Base-by-base conservation (phyloP, 2,797 vertebrate genomes). In the Buceros bicornis region DNA sequence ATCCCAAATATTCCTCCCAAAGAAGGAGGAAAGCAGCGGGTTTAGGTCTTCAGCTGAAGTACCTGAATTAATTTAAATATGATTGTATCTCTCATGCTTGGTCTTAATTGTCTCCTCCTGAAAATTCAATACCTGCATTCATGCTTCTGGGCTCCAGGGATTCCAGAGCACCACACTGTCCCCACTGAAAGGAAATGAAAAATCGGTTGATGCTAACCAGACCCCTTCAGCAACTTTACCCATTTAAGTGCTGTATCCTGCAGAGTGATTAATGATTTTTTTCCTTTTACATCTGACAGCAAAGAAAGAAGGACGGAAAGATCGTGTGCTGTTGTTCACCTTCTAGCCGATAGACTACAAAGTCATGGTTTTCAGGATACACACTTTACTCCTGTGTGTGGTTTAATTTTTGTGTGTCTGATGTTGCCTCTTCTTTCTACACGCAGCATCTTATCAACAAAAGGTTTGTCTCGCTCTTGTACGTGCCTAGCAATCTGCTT, bases 131-230 rank as follows among this genome's bases (percentile, higher is more conserved):
- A 98, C 96, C 88, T 97, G 54, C 87, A 97, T 98, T 97, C 97
- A 97, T 97, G 93, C 93, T 97, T 60, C 77, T 80, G 93, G 92
- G 82, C 97, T 95, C 96, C 87, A 91, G 96, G 95, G 97, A 98
- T 87, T 96, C 83, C 94, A 90, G 95, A 97, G 94, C 96, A 97
- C 97, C 92, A 93, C 96, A 97, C 95, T 97, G 94, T 98, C 97
- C 97, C 97, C 97, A 97, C 88, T 86, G 94, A 98, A 98, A 98
- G 98, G 98, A 98, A 98, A 98, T 98, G 98, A 98, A 98, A 98
- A 97, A 97, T 97, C 84, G 78, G 89, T 93, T 98, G 98, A 98
- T 98, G 96, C 96, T 98, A 97, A 97, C 95, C 98, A 98, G 98
- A 98, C 97, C 97, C 97, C 95, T 97, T 97, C 94, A 98, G 94